Base-by-base conservation (phyloP, 2,888 invertebrate genomes). In the Acanthosoma haemorrhoidale region DNA sequence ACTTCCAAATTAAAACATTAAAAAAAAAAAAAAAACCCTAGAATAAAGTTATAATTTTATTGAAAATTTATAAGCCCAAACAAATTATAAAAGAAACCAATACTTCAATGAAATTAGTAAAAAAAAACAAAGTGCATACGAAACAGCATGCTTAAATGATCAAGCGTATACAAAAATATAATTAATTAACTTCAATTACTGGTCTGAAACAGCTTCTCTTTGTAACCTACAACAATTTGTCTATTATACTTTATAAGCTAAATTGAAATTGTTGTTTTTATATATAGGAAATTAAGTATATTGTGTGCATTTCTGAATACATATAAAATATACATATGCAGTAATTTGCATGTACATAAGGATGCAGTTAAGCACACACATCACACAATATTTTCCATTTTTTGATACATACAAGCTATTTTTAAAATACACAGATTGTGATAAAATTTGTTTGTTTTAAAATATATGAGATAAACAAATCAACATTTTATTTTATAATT, bases 401-500 rank as follows among this genome's bases (percentile, higher is more conserved):
- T 39, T 36, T 13, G 25, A 39, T 63, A 63, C 36, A 63, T 41
- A 63, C 41, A 63, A 63, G 63, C 34, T 63, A 63, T 38, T 63
- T 59, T 63, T 63, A 63, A 63, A 38, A 25, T 63, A 63, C 63
- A 63, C 63, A 63, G 38, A 39, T 63, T 36, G 25, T 31, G 39
- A 63, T 63, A 63, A 63, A 63, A 63, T 63, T 63, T 63, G 21
- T 63, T 63, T 13, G 51, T 25, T 51, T 51, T 51, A 51, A 51
- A 59, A 63, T 63, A 63, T 38, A 63, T 63, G 38, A 63, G 38
- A 41, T 63, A 63, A 63, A 63, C 63, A 63, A 63, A 41, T 63
- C 41, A 63, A 63, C 63, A 63, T 63, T 63, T 39, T 13, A 63
- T 63, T 39, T 63, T 63, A 61, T 61, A 61, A 61, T 21, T 51